Evolutionary conservation across 2,888 invertebrate species (phyloP), one percentile per base, ranked within the genome.

Genomic region (Furcula furcula): DNA sequence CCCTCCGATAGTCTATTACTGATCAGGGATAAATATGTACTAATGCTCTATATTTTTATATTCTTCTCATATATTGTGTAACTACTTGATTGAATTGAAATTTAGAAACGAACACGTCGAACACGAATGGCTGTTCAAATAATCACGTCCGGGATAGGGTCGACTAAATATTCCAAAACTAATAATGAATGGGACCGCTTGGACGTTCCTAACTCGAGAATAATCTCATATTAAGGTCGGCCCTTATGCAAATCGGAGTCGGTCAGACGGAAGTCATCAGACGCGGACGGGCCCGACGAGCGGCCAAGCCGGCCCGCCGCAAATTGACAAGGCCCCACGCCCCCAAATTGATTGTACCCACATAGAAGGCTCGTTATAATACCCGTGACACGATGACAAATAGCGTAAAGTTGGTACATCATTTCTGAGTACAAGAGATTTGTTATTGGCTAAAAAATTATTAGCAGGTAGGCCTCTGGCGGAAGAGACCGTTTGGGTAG

Each of bases 241-340:
- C 78, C 86, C 80, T 87, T 86, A 86, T 87, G 86, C 86, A 85
- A 87, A 87, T 85, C 68, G 63, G 67, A 69, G 67, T 79, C 84
- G 84, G 85, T 82, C 84, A 85, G 74, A 85, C 81, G 85, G 82
- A 86, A 87, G 84, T 86, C 82, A 83, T 83, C 82, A 79, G 63
- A 56, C 54, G 49, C 46, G 60, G 54, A 48, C 51, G 65, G 59
- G 54, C 43, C 50, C 53, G 42, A 42, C 40, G 43, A 42, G 41
- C 47, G 41, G 46, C 41, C 56, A 44, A 36, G 40, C 42, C 40
- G 40, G 26, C 29, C 40, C 46, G 34, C 31, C 71, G 42, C 80
- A 83, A 83, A 84, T 83, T 84, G 83, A 81, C 83, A 84, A 72
- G 64, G 62, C 61, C 65, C 71, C 15, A 11, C 36, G 40, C 48